Evolutionary conservation across 2,888 invertebrate genomes (phyloP), one percentile per base, ranked within the genome.

Genomic region (Marasmarcha lunaedactyla): DNA sequence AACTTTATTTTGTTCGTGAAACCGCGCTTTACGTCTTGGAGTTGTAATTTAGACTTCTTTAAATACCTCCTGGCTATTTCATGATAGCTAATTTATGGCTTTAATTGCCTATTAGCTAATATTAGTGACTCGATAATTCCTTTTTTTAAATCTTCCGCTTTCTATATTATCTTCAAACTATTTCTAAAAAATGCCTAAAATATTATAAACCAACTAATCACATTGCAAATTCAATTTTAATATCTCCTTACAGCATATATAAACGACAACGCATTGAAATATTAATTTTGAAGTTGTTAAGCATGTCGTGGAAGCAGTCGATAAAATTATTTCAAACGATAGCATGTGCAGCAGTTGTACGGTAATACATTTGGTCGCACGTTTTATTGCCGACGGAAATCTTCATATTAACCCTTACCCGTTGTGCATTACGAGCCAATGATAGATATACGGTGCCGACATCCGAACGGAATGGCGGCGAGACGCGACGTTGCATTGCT

Each of bases 371-470:
- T 55, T 67, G 3, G 59, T 67, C 65, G 57, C 50, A 46, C 58
- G 64, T 69, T 76, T 20, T 74, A 76, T 74, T 77, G 70, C 73
- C 52, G 76, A 68, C 76, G 76, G 76, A 77, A 73, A 68, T 66
- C 63, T 63, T 55, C 47, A 49, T 49, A 30, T 54, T 58, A 55
- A 59, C 62, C 59, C 54, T 56, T 53, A 57, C 50, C 49, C 53
- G 54, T 56, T 49, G 54, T 14, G 34, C 50, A 56, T 69, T 63
- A 65, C 56, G 55, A 48, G 54, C 61, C 48, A 63, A 54, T 74
- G 73, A 77, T 68, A 68, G 73, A 76, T 64, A 65, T 69, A 73
- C 57, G 68, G 65, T 53, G 44, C 51, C 59, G 57, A 55, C 65
- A 54, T 59, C 53, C 59, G 42, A 66, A 63, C 62, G 65, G 63